phyloP scores from a whole-genome alignment of 2,113 vertebrate species.

The Ictidomys tridecemlineatus region DNA sequence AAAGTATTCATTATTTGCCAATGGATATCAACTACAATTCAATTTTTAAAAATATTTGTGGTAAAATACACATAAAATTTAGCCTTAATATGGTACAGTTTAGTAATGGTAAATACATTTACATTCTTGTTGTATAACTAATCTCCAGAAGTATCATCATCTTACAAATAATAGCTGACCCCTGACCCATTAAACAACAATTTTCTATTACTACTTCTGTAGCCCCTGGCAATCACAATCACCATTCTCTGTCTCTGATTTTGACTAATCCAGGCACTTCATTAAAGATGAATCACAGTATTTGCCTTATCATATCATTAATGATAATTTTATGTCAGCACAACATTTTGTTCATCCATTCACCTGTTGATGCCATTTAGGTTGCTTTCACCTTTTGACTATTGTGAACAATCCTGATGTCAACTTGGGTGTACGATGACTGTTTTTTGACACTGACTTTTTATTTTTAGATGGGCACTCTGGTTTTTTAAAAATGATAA shows the following conservation, averaged over 20 bases:
- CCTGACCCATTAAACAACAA: background rate
- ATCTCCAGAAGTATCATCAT: background rate
- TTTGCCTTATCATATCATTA: background rate
- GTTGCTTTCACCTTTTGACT: background rate
- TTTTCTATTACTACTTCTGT: no score
- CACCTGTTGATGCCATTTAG: background rate
- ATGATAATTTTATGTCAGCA: no score
- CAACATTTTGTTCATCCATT: background rate
- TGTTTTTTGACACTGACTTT: slow-evolving; percentile 31
- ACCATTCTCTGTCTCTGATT: background rate
- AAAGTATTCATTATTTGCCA: background rate
- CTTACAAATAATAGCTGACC: background rate
- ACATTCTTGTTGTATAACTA: background rate
- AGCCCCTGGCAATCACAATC: background rate
- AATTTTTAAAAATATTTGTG: background rate
- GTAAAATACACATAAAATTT: slow-evolving; percentile 1
- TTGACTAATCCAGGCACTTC: background rate
- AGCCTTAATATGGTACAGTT: background rate
- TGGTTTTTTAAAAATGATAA: slow-evolving; percentile 99
- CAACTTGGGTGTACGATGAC: background rate
- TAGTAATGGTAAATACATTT: background rate
- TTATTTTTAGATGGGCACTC: slow-evolving; percentile 95
- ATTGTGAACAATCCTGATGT: background rate
- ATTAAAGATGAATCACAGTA: background rate
- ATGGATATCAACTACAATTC: background rate